These are phyloP conservation scores for Amblyjoppa proteus DNA, from an alignment of 2,888 invertebrate species.

Conservation along the genomic window DNA sequence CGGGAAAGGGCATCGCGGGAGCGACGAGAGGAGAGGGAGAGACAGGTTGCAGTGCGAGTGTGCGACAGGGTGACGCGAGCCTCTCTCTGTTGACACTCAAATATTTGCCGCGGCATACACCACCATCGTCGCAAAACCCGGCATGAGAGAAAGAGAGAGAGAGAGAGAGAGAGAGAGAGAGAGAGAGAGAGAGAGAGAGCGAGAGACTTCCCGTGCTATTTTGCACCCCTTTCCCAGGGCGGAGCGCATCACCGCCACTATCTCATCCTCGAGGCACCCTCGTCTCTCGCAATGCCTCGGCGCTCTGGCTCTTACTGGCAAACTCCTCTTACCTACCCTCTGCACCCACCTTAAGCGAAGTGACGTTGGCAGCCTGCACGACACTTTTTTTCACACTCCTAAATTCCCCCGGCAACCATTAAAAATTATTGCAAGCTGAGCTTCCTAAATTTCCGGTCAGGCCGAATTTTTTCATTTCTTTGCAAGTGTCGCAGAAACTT, in stretches of 20 bases:
- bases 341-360: slow-evolving; percentile 10
- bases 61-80: slow-evolving; percentile 50
- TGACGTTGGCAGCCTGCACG: neutral
- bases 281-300: slow-evolving; percentile 37
- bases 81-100: slow-evolving; percentile 82
- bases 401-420: neutral
- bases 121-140: slow-evolving; percentile 74
- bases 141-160: slow-evolving; percentile 27
- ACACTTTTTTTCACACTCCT: neutral
- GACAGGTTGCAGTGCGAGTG: slow-evolving; percentile 42
- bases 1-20: slow-evolving; percentile 12
- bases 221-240: slow-evolving; percentile 51
- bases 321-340: slow-evolving; percentile 4
- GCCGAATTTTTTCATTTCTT: neutral
- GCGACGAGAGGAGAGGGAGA: slow-evolving; percentile 1
- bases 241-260: slow-evolving; percentile 64
- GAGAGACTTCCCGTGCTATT: slow-evolving; percentile 38
- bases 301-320: slow-evolving; percentile 62
- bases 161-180: neutral
- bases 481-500: no score
- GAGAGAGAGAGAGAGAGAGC: slow-evolving; percentile 19
- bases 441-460: neutral
- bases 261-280: slow-evolving; percentile 70
- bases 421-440: slow-evolving; percentile 10
- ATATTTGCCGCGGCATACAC: slow-evolving; percentile 83